phyloP scores from a whole-genome alignment of 2,797 vertebrate genomes.

The Sebastes iracundus region DNA sequence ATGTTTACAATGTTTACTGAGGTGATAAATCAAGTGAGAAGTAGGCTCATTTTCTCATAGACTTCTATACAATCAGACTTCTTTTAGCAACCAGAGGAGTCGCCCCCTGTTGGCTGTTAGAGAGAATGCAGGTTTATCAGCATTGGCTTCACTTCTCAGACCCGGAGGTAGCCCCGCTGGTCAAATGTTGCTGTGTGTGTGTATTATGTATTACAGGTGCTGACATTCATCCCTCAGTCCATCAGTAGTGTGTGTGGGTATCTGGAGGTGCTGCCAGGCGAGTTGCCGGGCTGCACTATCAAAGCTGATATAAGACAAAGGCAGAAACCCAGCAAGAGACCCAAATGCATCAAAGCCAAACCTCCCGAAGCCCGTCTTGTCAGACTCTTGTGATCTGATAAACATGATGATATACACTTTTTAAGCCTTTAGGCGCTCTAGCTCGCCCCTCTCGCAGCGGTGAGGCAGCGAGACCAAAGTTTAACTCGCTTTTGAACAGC shows the following conservation, averaged over 20 bases:
- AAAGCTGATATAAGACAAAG: slow-evolving; percentile 40
- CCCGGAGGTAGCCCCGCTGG: no score
- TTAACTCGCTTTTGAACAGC: slow-evolving; percentile 30
- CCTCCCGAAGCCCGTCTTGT: not conserved
- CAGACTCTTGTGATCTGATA: slow-evolving; percentile 14
- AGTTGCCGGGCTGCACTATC: slow-evolving; percentile 40
- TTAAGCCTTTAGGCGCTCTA: slow-evolving; percentile 21
- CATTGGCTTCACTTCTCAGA: no score
- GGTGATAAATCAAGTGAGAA: no score
- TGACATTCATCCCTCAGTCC: slow-evolving; percentile 12
- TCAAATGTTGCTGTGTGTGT: not conserved
- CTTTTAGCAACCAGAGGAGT: no score
- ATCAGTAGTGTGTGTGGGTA: slow-evolving; percentile 20
- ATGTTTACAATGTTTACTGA: no score
- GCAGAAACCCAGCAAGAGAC: slow-evolving; percentile 8
- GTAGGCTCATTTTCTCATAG: no score
- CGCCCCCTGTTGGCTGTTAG: no score
- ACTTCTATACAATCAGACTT: no score
- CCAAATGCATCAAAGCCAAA: slow-evolving; percentile 36
- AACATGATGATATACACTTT: slow-evolving; percentile 24
- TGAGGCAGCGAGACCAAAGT: slow-evolving; percentile 33
- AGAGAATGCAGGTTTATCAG: no score
- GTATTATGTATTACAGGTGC: not conserved
- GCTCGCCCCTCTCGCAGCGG: not conserved
- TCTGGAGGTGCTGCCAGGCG: slow-evolving; percentile 32